phyloP scores from a whole-genome alignment of 2,797 vertebrate genomes.

The Sebastes steindachneri region DNA sequence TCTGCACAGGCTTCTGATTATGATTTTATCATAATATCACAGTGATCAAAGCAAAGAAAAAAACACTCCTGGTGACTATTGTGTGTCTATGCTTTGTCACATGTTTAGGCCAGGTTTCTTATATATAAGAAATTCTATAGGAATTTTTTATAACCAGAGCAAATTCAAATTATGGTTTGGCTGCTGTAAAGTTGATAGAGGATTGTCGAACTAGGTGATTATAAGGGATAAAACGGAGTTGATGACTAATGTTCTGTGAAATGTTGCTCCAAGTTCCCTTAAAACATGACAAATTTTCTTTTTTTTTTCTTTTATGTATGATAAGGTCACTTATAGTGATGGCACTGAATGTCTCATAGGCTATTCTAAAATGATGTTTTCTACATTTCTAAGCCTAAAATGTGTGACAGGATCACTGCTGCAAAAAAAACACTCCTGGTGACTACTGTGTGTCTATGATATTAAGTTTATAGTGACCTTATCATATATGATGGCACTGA shows the following conservation, averaged over 20 bases:
- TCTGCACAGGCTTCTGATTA: slow-evolving; percentile 34
- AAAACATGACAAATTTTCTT: slow-evolving; percentile 13
- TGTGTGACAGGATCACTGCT: slow-evolving; percentile 24
- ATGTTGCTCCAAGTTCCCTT: slow-evolving; percentile 39
- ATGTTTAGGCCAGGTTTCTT: no score
- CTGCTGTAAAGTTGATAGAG: not conserved
- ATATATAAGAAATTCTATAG: slow-evolving; percentile 12
- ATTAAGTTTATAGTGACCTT: not conserved
- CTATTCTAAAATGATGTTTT: not conserved
- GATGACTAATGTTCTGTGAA: slow-evolving; percentile 17
- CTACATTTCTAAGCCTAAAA: not conserved
- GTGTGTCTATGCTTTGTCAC: not conserved
- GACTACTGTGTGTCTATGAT: no score
- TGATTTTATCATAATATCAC: slow-evolving; percentile 11
- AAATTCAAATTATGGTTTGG: slow-evolving; percentile 21
- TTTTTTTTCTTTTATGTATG: not conserved
- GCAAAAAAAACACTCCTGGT: not conserved
- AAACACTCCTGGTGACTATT: slow-evolving; percentile 1
- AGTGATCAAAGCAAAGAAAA: not conserved
- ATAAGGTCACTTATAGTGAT: not conserved
- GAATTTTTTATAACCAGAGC: not conserved
- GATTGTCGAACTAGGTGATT: not conserved
- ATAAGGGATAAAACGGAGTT: not conserved
- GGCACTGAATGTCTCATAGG: no score
- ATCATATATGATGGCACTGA: no score